Percentiles rank a stretch among this genome's conserved stretches.
Conservation (phyloP, 2,113 vertebrate species). For the Albula goreensis region DNA sequence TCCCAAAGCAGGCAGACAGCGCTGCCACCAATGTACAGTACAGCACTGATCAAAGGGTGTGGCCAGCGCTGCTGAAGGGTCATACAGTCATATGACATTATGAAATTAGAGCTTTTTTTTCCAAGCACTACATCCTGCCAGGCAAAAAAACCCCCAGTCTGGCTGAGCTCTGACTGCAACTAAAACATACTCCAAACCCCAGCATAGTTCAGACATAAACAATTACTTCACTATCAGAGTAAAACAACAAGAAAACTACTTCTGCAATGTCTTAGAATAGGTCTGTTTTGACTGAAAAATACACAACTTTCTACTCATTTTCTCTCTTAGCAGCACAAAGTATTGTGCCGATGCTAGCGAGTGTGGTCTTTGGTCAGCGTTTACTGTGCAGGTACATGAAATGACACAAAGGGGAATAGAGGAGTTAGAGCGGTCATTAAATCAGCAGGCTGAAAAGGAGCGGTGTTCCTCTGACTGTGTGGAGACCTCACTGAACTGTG, state of each 20-base stretch:
- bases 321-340: background rate
- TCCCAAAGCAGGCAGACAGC: background rate
- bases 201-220: slow-evolving; percentile 47
- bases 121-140: slow-evolving; percentile 42
- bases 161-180: background rate
- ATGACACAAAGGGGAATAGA: background rate
- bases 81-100: slow-evolving; percentile 44
- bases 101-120: slow-evolving; percentile 48
- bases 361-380: background rate
- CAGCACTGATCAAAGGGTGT: slow-evolving; percentile 32
- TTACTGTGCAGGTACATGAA: background rate
- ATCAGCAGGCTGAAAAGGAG: background rate
- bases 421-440: background rate
- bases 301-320: too few species aligned
- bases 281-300: too few species aligned
- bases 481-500: background rate
- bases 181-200: slow-evolving; percentile 2
- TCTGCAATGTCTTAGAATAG: background rate
- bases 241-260: slow-evolving; percentile 39
- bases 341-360: background rate
- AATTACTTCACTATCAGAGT: slow-evolving; percentile 28
- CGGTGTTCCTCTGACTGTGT: background rate
- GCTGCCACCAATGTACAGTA: background rate
- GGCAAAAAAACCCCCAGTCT: slow-evolving; percentile 8
- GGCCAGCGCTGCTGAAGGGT: background rate